A percentile compares a stretch with the other conserved stretches of the same genome.
phyloP scores from a whole-genome alignment of 2,113 vertebrate genomes.

The Saccopteryx leptura region DNA sequence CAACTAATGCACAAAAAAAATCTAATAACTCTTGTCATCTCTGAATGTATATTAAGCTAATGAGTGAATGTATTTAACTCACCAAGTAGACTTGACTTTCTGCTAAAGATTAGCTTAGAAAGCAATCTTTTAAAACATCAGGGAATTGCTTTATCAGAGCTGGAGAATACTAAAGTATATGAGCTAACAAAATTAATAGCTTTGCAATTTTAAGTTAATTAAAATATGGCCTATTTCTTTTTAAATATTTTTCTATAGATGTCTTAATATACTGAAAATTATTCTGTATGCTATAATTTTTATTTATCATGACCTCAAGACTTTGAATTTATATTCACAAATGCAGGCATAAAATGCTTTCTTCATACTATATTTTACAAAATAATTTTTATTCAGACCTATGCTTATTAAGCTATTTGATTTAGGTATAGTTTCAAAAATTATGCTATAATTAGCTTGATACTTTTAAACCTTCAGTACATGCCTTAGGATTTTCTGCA shows the following conservation, averaged over 20 bases:
- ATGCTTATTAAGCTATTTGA: not conserved
- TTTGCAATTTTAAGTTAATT: conserved; percentile 2
- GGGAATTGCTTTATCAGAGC: not conserved
- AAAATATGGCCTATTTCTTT: not conserved
- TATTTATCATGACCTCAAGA: not conserved
- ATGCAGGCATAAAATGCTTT: not conserved
- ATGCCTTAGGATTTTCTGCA: not conserved
- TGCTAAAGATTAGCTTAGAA: not conserved
- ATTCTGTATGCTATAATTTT: not conserved
- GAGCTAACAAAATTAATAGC: not conserved
- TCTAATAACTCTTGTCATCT: not conserved
- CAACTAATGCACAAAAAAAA: not conserved
- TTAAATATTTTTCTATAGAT: not conserved
- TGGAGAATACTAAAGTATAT: not conserved
- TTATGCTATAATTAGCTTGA: not conserved
- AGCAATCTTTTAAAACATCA: not conserved
- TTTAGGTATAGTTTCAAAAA: not conserved
- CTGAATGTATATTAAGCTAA: not conserved
- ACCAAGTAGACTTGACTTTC: not conserved
- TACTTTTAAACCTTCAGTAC: not conserved
- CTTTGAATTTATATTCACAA: conserved; percentile 27
- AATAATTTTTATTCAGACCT: conserved; percentile 18
- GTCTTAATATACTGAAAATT: conserved; percentile 12
- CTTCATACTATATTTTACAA: not conserved
- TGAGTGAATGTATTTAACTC: not conserved